Conservation (phyloP, 2,888 invertebrate species). For the Rhyacophila evoluta region DNA sequence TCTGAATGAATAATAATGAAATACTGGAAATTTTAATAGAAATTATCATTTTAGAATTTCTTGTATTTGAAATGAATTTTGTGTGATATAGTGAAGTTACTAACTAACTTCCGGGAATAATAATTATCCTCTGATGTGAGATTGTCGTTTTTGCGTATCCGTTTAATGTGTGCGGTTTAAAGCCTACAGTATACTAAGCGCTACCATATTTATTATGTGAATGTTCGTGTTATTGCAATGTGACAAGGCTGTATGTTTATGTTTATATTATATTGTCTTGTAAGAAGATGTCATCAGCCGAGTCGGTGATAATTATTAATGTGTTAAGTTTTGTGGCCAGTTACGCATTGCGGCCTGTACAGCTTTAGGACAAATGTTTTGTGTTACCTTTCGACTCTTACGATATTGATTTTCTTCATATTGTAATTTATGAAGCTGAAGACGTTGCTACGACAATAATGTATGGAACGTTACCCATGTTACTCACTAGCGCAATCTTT, state of each 20-base stretch:
- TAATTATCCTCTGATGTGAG: background rate
- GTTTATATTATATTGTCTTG: conserved; percentile 10
- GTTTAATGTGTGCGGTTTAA: background rate
- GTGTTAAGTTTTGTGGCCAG: conserved; percentile 19
- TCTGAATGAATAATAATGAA: no score
- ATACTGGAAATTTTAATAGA: no score
- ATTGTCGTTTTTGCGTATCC: background rate
- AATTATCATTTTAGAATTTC: no score
- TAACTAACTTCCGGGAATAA: no score
- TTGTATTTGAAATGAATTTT: no score
- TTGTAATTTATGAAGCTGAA: background rate
- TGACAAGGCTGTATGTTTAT: background rate
- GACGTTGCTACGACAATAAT: background rate
- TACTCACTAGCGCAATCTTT: no score
- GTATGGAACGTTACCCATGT: no score
- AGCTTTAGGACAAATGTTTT: background rate
- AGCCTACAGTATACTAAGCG: background rate
- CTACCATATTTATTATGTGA: background rate
- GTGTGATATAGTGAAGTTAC: no score
- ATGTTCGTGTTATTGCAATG: background rate
- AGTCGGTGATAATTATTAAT: background rate
- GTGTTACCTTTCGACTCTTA: background rate
- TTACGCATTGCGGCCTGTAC: background rate
- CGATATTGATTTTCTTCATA: background rate
- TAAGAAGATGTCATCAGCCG: background rate